phyloP scores from a whole-genome alignment of 2,113 vertebrate genomes.

The Loxodonta africana region DNA sequence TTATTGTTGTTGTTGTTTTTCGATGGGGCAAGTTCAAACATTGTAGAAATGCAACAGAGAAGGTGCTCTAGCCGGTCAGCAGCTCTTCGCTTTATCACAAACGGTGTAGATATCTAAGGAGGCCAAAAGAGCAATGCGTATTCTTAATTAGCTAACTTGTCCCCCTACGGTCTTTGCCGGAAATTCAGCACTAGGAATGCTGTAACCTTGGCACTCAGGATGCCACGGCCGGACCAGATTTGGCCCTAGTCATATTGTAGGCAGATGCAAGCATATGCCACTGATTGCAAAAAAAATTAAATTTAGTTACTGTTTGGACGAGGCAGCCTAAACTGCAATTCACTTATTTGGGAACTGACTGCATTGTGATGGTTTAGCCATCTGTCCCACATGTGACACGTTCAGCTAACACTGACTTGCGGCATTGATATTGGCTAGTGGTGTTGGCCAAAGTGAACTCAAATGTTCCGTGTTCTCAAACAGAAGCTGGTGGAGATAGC shows the following conservation, averaged over 20 bases:
- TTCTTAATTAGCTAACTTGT: slow-evolving; percentile 15
- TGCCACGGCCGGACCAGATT: slow-evolving; percentile 80
- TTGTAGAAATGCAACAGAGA: neutral
- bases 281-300: slow-evolving; percentile 82
- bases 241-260: slow-evolving; percentile 78
- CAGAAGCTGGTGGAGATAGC: slow-evolving; percentile 62
- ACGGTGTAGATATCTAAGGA: slow-evolving; percentile 68
- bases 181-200: slow-evolving; percentile 54
- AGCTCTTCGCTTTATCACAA: neutral
- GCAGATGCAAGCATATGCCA: slow-evolving; percentile 85
- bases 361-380: slow-evolving; percentile 79
- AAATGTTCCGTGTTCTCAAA: slow-evolving; percentile 74
- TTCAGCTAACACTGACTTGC: neutral
- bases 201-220: slow-evolving; percentile 7
- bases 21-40: neutral
- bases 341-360: slow-evolving; percentile 83
- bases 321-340: slow-evolving; percentile 78
- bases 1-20: neutral
- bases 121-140: neutral
- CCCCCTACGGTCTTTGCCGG: neutral
- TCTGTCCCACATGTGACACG: slow-evolving; percentile 81
- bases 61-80: neutral
- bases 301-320: slow-evolving; percentile 84
- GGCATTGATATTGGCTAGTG: slow-evolving; percentile 69
- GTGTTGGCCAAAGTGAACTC: slow-evolving; percentile 55